These are phyloP conservation scores for Ibycter americanus DNA, from an alignment of 2,797 vertebrate genomes.

Conservation along the genomic window DNA sequence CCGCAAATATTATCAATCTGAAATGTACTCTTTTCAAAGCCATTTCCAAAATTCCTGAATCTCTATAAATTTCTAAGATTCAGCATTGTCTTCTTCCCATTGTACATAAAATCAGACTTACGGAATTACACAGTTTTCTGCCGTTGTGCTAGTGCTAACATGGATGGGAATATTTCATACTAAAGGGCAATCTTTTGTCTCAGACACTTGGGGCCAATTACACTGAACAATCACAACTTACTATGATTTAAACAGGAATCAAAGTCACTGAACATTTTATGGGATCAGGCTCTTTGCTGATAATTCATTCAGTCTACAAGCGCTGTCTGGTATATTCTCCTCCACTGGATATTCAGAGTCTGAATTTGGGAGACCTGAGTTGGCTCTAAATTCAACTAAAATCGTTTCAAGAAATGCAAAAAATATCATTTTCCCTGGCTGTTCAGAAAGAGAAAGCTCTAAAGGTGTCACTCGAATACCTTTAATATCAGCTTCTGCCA, in stretches of 20 bases:
- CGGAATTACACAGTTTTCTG: not conserved
- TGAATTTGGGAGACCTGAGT: not conserved
- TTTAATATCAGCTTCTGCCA: not conserved
- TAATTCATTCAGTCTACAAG: not conserved
- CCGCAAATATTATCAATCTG: not conserved
- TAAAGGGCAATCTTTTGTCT: not conserved
- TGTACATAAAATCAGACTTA: not conserved
- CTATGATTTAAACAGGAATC: conserved; percentile 1
- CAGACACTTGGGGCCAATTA: not conserved
- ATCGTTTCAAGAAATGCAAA: not conserved
- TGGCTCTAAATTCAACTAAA: conserved; percentile 2
- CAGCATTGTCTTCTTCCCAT: not conserved
- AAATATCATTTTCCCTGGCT: not conserved
- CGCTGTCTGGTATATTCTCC: not conserved
- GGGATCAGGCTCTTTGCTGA: not conserved
- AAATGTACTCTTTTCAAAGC: not conserved
- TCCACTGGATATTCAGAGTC: not conserved
- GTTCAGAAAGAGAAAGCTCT: not conserved
- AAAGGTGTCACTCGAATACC: not conserved
- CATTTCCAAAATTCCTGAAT: not conserved
- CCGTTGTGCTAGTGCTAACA: not conserved
- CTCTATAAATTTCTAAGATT: not conserved
- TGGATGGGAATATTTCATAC: not conserved
- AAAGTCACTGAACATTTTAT: not conserved
- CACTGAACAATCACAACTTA: not conserved